Percentiles rank a stretch among this genome's conserved stretches.
Conservation (phyloP, 1,140 invertebrate genomes). For the Hormaphis cornu region DNA sequence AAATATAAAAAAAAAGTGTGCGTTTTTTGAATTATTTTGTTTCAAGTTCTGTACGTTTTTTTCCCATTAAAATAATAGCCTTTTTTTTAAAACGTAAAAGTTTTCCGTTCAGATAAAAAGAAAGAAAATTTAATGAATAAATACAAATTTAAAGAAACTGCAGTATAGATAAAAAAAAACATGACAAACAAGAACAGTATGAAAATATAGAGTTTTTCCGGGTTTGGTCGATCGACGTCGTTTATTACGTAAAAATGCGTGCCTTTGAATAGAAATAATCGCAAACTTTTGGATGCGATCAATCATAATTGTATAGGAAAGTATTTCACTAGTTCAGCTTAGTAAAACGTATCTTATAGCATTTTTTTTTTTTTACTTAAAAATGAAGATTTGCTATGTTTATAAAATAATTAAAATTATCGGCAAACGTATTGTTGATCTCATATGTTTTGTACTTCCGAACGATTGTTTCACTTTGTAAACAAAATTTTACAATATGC, state of each 20-base stretch:
- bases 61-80: conserved; percentile 16
- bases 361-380: no score
- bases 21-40: not conserved
- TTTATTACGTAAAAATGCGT: not conserved
- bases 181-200: not conserved
- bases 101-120: not conserved
- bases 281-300: not conserved
- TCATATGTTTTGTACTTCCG: no score
- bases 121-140: not conserved
- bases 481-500: no score
- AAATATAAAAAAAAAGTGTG: not conserved
- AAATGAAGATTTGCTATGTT: no score
- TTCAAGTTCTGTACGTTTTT: not conserved
- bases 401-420: no score
- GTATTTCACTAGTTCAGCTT: not conserved
- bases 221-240: not conserved
- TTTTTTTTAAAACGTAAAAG: conserved; percentile 2
- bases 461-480: no score
- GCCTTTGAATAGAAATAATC: conserved; percentile 1
- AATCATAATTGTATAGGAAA: not conserved
- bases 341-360: no score
- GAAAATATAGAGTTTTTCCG: not conserved
- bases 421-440: no score
- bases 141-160: not conserved
- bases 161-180: not conserved